Percentiles rank a stretch among this genome's conserved stretches.
Evolutionary conservation across 2,888 invertebrate genomes (phyloP).

Genomic region (Erynnis tages): DNA sequence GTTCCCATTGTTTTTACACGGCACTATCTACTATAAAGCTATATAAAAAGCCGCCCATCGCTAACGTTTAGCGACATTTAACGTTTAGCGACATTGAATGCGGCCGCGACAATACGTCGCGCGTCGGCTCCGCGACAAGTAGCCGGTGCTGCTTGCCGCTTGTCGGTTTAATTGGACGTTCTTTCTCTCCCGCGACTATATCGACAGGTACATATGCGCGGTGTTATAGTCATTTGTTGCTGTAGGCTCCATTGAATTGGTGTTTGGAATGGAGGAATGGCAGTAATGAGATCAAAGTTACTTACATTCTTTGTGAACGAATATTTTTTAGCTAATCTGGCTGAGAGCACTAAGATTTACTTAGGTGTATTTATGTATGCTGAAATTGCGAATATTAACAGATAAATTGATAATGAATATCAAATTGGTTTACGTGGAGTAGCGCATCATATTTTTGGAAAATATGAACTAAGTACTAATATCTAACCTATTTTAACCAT

Average conservation of each 20-base stretch:
- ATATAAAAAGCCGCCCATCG: slow-evolving; percentile 7
- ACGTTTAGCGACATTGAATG: slow-evolving; percentile 53
- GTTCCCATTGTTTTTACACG: too few relatives aligned
- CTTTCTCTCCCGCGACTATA: slow-evolving; percentile 30
- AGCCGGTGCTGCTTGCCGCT: slow-evolving; percentile 26
- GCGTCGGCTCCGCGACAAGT: slow-evolving; percentile 52
- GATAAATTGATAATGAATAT: too few relatives aligned
- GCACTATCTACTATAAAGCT: background rate
- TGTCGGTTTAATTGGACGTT: slow-evolving; percentile 55
- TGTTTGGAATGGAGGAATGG: slow-evolving; percentile 23
- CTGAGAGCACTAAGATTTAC: too few relatives aligned
- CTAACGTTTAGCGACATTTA: slow-evolving; percentile 34
- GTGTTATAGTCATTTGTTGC: slow-evolving; percentile 22
- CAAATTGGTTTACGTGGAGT: too few relatives aligned
- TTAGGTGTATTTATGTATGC: too few relatives aligned
- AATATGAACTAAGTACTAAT: too few relatives aligned
- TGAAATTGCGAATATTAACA: too few relatives aligned
- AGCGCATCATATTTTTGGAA: too few relatives aligned
- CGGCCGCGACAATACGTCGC: slow-evolving; percentile 65
- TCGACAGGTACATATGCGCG: slow-evolving; percentile 22
- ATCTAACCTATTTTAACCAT: too few relatives aligned
- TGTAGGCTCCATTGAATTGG: slow-evolving; percentile 1
- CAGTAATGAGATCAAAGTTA: background rate
- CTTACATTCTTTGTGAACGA: background rate
- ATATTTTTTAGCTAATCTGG: background rate